Evolutionary conservation across 2,797 vertebrate genomes (phyloP).

Genomic region (Siniperca scherzeri): DNA sequence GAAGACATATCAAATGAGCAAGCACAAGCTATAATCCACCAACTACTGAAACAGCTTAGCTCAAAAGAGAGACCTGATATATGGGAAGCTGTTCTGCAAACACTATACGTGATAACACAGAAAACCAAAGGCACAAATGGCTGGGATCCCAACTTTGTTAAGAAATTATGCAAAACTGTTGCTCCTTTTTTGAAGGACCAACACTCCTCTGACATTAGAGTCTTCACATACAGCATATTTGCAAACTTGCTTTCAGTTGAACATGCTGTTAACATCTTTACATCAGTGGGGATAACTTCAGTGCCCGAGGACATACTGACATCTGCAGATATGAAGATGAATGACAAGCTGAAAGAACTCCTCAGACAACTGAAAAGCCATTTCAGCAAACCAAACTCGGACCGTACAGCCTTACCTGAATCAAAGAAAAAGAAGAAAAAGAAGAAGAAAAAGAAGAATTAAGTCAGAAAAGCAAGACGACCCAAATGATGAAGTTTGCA

Average conservation of each 20-base stretch:
- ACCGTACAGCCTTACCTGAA: not conserved
- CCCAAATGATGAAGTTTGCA: not conserved
- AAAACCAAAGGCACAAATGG: conserved; percentile 52
- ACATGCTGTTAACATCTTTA: conserved; percentile 34
- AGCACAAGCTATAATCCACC: conserved; percentile 24
- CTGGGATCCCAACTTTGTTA: conserved; percentile 21
- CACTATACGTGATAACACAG: conserved; percentile 66
- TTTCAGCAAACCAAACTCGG: conserved; percentile 15
- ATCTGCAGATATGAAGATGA: conserved; percentile 46
- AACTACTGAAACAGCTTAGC: conserved; percentile 49
- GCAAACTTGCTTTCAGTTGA: conserved; percentile 47
- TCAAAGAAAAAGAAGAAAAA: conserved; percentile 47
- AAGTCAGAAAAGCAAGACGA: conserved; percentile 7
- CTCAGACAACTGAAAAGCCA: conserved; percentile 48
- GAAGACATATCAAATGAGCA: conserved; percentile 56
- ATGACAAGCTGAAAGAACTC: conserved; percentile 68
- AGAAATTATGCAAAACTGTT: conserved; percentile 36
- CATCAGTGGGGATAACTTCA: conserved; percentile 39
- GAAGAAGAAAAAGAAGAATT: conserved; percentile 12
- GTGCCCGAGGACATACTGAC: conserved; percentile 66
- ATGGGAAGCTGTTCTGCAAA: rapidly evolving
- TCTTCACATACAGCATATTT: conserved; percentile 55
- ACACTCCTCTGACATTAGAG: rapidly evolving
- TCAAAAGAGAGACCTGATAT: rapidly evolving
- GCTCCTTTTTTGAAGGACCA: not conserved